Evolutionary conservation across 2,888 invertebrate genomes (phyloP).

Genomic region (Resseliella maxima): DNA sequence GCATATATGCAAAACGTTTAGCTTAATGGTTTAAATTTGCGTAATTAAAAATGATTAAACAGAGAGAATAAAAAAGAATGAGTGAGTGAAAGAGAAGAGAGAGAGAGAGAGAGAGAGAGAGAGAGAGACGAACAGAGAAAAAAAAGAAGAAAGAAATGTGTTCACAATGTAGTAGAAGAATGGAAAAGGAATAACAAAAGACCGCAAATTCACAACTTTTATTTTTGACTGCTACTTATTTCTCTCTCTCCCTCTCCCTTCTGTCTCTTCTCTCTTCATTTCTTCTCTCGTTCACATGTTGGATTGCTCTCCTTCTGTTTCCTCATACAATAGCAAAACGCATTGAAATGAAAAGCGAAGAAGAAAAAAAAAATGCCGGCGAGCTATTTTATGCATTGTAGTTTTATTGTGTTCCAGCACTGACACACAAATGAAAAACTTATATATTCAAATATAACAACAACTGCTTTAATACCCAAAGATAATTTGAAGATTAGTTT

Average conservation of each 20-base stretch:
- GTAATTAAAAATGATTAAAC: slow-evolving; percentile 34
- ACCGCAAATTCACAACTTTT: neutral
- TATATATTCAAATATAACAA: neutral
- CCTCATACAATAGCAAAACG: too few species aligned
- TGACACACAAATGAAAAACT: slow-evolving; percentile 6
- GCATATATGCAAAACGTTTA: slow-evolving; percentile 38
- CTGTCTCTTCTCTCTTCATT: neutral
- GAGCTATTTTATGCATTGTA: neutral
- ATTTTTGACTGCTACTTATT: too few species aligned
- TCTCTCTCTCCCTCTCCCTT: too few species aligned
- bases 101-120: too few species aligned
- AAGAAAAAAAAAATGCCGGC: neutral
- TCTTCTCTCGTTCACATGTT: neutral
- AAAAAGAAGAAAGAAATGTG: too few species aligned
- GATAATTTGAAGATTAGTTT: slow-evolving; percentile 49
- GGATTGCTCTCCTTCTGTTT: too few species aligned
- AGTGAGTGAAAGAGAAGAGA: too few species aligned
- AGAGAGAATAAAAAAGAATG: neutral
- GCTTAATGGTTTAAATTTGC: slow-evolving; percentile 38
- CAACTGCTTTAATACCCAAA: slow-evolving; percentile 51
- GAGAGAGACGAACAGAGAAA: neutral
- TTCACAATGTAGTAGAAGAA: too few species aligned
- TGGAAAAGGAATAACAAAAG: slow-evolving; percentile 5
- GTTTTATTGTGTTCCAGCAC: neutral
- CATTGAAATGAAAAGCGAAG: neutral